Evolutionary conservation across 1,140 invertebrate genomes (phyloP), one percentile per base, ranked within the genome.

Genomic region (Drosophila kanapiae): DNA sequence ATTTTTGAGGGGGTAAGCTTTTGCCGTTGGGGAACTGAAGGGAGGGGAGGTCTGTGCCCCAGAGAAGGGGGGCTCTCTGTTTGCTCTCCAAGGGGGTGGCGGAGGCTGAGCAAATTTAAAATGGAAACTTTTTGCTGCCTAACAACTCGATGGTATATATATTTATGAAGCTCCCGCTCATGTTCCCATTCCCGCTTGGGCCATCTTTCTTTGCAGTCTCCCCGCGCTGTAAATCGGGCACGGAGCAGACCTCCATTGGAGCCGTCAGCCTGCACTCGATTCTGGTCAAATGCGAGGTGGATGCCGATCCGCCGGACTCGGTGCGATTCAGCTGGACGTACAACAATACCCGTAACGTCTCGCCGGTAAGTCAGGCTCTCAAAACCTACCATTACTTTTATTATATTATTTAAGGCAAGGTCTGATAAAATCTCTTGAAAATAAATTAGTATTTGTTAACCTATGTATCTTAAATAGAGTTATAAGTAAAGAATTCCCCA

Each of bases 241-340:
- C 94, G 59, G 94, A 95, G 75, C 91, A 93, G 54, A 94, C 93
- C 63, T 93, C 94, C 49, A 93, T 96, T 33, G 94, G 95, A 2
- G 94, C 94, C 16, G 93, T 95, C 40, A 94, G 94, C 43, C 94
- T 94, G 70, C 95, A 96, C 79, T 94, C 93, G 64, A 94, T 95
- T 79, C 94, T 92, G 91, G 94, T 95, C 76, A 94, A 95, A 47
- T 98, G 97, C 91, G 96, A 97, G 75, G 96, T 98, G n/a, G 96
- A 96, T 51, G 96, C 97, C 1, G 94, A 96, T 74, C 97, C 97
- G 6, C 95, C 97, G 0, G 95, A 96, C 43, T 96, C 97, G 23
- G 94, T 96, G 33, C 94, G 95, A 76, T 97, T 97, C 88, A 96
- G 95, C 53, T 97, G 96, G 96, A 97, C 96, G 8, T 96, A 96